phyloP scores from a whole-genome alignment of 2,888 invertebrate genomes.

The Agrenia bidenticulata region DNA sequence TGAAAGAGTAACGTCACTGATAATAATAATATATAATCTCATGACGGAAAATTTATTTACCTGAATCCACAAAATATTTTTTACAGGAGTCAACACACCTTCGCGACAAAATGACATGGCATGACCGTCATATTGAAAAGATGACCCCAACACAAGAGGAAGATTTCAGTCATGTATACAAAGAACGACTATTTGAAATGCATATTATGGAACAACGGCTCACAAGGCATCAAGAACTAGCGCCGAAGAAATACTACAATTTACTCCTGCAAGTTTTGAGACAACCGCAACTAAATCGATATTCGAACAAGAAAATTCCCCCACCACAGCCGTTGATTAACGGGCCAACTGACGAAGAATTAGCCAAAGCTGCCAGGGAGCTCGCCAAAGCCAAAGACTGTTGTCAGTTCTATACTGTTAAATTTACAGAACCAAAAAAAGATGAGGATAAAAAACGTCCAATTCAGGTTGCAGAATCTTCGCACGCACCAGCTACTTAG shows the following conservation, averaged over 20 bases:
- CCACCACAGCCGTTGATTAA: constrained; percentile 27
- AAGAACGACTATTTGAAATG: constrained; percentile 59
- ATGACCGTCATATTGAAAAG: constrained; percentile 63
- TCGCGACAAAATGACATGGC: constrained; percentile 63
- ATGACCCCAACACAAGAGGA: constrained; percentile 65
- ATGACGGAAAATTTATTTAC: neutral
- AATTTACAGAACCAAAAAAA: constrained; percentile 22
- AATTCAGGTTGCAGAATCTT: no score
- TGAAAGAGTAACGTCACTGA: constrained; percentile 30
- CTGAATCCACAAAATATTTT: constrained; percentile 1
- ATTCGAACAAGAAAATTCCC: constrained; percentile 40
- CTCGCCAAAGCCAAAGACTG: constrained; percentile 36
- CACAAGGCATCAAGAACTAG: constrained; percentile 64
- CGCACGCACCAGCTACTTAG: no score
- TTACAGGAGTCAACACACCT: constrained; percentile 61
- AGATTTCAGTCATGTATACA: constrained; percentile 60
- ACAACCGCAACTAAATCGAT: constrained; percentile 48
- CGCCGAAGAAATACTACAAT: constrained; percentile 55
- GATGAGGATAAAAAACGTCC: neutral
- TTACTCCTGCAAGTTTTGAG: constrained; percentile 40
- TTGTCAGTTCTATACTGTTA: constrained; percentile 37
- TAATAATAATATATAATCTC: neutral
- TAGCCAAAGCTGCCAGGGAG: constrained; percentile 24
- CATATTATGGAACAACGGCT: constrained; percentile 66
- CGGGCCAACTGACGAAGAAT: constrained; percentile 30